These are phyloP conservation scores for Discoglossus pictus DNA, from an alignment of 2,797 vertebrate species.

Conservation along the genomic window DNA sequence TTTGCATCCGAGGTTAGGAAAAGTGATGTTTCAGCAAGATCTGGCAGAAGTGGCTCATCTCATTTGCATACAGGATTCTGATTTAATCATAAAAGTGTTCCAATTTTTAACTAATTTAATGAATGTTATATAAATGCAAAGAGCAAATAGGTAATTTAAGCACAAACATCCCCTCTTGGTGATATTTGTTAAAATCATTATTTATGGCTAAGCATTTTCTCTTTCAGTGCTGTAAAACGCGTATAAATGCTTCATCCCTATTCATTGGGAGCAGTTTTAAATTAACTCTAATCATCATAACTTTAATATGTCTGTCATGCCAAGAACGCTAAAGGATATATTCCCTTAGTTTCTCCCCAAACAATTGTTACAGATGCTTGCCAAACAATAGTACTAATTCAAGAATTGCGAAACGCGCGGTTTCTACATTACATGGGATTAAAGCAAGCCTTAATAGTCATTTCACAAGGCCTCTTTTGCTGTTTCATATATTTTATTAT, in stretches of 20 bases:
- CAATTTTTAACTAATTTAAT: slow-evolving; percentile 11
- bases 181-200: neutral
- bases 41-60: neutral
- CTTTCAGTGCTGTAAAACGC: neutral
- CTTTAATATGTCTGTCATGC: neutral
- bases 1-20: neutral
- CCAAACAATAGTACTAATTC: neutral
- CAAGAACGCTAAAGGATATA: neutral
- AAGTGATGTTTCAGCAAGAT: slow-evolving; percentile 6
- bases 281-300: neutral
- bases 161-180: neutral
- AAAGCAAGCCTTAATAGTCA: too few relatives aligned
- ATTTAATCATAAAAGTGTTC: slow-evolving; percentile 10
- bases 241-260: neutral
- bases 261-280: neutral
- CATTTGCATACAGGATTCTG: slow-evolving; percentile 1
- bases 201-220: neutral
- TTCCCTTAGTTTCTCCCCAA: neutral
- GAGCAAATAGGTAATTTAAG: neutral
- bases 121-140: slow-evolving; percentile 1
- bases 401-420: neutral
- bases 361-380: neutral
- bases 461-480: too few relatives aligned
- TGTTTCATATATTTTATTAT: too few relatives aligned
- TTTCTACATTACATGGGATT: too few relatives aligned